Conservation (phyloP, 1,140 invertebrate genomes). For the Rhynchophorus ferrugineus region DNA sequence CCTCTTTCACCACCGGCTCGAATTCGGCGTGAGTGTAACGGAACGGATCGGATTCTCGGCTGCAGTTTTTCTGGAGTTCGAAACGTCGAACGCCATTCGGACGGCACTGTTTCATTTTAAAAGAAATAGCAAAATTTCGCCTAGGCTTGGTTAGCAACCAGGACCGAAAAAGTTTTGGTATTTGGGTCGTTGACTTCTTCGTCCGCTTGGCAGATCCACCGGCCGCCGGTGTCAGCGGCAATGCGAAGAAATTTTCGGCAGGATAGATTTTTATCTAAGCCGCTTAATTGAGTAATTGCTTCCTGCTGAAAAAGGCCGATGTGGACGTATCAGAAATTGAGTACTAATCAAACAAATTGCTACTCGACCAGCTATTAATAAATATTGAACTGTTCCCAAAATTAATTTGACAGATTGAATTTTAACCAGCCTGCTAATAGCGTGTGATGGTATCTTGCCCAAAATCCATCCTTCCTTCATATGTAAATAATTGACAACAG, state of each 20-base stretch:
- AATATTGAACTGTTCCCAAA: no score
- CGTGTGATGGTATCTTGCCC: no score
- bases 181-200: constrained; percentile 4
- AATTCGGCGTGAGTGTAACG: background rate
- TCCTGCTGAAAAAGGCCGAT: no score
- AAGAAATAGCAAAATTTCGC: background rate
- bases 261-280: background rate
- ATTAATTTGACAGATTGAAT: no score
- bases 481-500: no score
- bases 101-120: background rate
- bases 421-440: no score
- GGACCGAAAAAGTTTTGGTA: background rate
- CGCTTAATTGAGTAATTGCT: background rate
- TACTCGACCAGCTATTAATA: no score
- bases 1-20: background rate
- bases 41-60: background rate
- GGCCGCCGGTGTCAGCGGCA: background rate
- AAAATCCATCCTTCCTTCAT: no score
- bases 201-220: background rate
- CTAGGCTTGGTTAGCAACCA: constrained; percentile 6
- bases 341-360: no score
- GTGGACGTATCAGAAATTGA: no score
- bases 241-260: background rate
- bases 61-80: background rate
- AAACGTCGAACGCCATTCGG: background rate